phyloP scores from a whole-genome alignment of 2,888 invertebrate genomes.

The Latrodectus hesperus region DNA sequence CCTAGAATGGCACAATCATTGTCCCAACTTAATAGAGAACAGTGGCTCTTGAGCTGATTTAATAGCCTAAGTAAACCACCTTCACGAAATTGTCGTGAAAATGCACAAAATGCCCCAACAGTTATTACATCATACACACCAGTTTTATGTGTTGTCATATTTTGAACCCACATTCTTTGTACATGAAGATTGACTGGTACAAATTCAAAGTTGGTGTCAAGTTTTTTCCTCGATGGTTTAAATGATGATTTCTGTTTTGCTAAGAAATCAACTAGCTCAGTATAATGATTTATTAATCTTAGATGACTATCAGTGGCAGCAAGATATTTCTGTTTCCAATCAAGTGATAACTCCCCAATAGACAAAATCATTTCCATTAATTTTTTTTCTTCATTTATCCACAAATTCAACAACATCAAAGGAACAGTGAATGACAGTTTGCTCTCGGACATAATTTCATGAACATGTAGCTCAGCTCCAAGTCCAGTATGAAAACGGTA shows the following conservation, averaged over 20 bases:
- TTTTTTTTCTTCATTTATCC: constrained; percentile 93
- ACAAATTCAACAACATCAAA: constrained; percentile 90
- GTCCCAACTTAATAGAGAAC: constrained; percentile 47
- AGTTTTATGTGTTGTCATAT: constrained; percentile 81
- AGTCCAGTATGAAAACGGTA: constrained; percentile 93
- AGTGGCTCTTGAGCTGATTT: constrained; percentile 65
- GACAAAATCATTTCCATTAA: constrained; percentile 87
- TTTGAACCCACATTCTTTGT: constrained; percentile 94
- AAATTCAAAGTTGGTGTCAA: constrained; percentile 89
- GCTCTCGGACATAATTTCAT: constrained; percentile 94
- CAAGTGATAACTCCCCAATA: constrained; percentile 77
- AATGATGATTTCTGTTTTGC: constrained; percentile 79
- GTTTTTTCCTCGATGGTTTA: constrained; percentile 83
- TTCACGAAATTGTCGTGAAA: constrained; percentile 74
- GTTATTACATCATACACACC: constrained; percentile 92
- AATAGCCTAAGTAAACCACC: constrained; percentile 67
- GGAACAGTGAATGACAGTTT: constrained; percentile 89
- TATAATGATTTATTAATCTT: constrained; percentile 87
- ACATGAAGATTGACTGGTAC: constrained; percentile 93
- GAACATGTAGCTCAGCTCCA: constrained; percentile 93
- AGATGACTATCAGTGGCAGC: constrained; percentile 88
- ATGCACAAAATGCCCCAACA: constrained; percentile 93
- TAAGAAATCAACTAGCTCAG: constrained; percentile 87
- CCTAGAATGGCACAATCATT: constrained; percentile 58
- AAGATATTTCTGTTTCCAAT: constrained; percentile 88